Percentiles rank a stretch among this genome's conserved stretches.
Conservation (phyloP, 2,797 vertebrate species). For the Leucoraja ocellata region DNA sequence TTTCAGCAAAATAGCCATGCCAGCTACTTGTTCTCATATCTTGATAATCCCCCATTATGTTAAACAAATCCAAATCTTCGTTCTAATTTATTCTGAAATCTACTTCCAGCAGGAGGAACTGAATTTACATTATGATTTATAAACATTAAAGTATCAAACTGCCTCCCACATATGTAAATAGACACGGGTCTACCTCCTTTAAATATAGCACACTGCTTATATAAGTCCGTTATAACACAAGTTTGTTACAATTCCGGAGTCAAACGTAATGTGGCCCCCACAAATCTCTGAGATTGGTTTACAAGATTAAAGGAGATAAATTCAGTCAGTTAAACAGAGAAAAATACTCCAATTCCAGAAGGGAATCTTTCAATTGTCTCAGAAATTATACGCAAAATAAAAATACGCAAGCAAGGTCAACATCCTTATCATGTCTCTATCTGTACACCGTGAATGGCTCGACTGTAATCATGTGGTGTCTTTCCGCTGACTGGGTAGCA, state of each 20-base stretch:
- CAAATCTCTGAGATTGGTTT: neutral
- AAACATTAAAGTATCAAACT: neutral
- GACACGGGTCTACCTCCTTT: neutral
- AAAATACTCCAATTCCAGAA: neutral
- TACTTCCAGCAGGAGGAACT: neutral
- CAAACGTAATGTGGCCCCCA: neutral
- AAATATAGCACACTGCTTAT: neutral
- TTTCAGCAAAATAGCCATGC: neutral
- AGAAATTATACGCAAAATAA: neutral
- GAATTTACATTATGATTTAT: slow-evolving; percentile 1
- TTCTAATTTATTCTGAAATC: neutral
- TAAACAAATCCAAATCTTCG: neutral
- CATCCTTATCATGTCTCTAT: neutral
- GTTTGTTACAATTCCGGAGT: neutral
- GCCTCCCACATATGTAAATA: slow-evolving; percentile 2
- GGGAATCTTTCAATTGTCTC: neutral
- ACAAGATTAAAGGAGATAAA: neutral
- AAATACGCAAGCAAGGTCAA: neutral
- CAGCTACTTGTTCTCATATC: neutral
- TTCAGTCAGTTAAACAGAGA: neutral
- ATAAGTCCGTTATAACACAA: neutral
- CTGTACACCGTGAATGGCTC: no score
- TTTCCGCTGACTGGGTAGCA: no score
- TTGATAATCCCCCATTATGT: slow-evolving; percentile 3
- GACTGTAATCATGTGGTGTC: no score